Conservation (phyloP, 1,140 invertebrate genomes). For the Aplysia californica region DNA sequence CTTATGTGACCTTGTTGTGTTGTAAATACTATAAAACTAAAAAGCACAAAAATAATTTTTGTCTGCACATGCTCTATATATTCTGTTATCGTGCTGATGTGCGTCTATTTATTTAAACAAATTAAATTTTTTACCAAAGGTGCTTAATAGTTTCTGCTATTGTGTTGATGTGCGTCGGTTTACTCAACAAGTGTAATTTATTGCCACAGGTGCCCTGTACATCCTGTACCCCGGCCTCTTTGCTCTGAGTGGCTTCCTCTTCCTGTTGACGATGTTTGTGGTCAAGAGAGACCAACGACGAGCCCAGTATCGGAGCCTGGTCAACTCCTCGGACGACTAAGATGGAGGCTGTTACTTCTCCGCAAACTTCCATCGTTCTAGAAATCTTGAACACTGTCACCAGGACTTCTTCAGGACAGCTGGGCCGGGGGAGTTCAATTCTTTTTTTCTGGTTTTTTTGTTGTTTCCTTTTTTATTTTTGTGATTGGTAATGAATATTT, state of each 20-base stretch:
- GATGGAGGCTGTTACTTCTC: not conserved
- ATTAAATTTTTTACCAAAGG: too few species aligned
- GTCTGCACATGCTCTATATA: too few species aligned
- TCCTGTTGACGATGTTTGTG: slow-evolving; percentile 62
- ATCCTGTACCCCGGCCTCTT: slow-evolving; percentile 67
- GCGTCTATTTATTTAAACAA: too few species aligned
- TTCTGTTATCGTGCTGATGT: too few species aligned
- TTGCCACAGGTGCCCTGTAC: slow-evolving; percentile 65
- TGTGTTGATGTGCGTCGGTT: too few species aligned
- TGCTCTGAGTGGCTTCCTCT: slow-evolving; percentile 60
- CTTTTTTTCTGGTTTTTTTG: not conserved
- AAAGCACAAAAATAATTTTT: too few species aligned
- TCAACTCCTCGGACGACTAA: not conserved
- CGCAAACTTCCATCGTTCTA: not conserved
- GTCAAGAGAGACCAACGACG: slow-evolving; percentile 55
- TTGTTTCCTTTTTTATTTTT: not conserved
- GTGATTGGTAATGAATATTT: too few species aligned
- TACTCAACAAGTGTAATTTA: too few species aligned
- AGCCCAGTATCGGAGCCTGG: slow-evolving; percentile 7
- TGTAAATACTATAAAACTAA: too few species aligned
- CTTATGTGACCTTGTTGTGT: too few species aligned
- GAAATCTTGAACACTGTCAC: not conserved
- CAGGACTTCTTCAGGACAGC: not conserved
- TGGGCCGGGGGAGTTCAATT: not conserved
- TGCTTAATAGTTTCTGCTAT: too few species aligned